Percentiles rank a stretch among this genome's conserved stretches.
phyloP scores from a whole-genome alignment of 2,113 vertebrate genomes.

The Rhinolophus sinicus region DNA sequence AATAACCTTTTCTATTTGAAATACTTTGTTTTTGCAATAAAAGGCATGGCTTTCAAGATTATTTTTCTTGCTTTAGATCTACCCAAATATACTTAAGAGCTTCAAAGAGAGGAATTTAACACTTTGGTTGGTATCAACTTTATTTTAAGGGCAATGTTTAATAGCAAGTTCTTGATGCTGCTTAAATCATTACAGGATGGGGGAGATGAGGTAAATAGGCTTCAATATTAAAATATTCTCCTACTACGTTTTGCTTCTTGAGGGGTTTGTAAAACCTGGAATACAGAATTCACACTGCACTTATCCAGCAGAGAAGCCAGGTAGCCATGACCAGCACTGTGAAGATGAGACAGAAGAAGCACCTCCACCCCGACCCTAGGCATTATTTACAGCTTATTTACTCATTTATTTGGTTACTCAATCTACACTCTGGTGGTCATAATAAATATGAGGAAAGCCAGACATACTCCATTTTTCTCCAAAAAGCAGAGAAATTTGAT shows the following conservation, averaged over 20 bases:
- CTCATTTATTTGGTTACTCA: neutral
- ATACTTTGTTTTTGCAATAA: neutral
- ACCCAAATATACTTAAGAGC: neutral
- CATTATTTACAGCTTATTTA: neutral
- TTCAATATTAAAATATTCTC: neutral
- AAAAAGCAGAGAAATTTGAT: constrained; percentile 52
- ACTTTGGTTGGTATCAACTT: neutral
- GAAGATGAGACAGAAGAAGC: neutral
- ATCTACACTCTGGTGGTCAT: neutral
- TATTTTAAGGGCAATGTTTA: neutral
- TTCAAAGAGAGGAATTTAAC: constrained; percentile 32
- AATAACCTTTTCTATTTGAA: constrained; percentile 48
- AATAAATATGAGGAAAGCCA: constrained; percentile 5
- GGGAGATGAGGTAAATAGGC: neutral
- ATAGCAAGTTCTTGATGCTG: neutral
- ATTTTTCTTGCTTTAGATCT: neutral
- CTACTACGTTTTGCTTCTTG: neutral
- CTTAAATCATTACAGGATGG: neutral
- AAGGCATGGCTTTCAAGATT: constrained; percentile 11
- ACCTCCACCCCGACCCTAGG: neutral
- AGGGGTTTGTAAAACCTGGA: neutral
- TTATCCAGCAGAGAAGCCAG: neutral
- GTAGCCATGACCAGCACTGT: neutral
- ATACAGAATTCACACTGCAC: neutral
- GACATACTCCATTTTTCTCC: neutral